Evolutionary conservation across 2,797 vertebrate species (phyloP).

Genomic region (Myiotriccus ornatus): DNA sequence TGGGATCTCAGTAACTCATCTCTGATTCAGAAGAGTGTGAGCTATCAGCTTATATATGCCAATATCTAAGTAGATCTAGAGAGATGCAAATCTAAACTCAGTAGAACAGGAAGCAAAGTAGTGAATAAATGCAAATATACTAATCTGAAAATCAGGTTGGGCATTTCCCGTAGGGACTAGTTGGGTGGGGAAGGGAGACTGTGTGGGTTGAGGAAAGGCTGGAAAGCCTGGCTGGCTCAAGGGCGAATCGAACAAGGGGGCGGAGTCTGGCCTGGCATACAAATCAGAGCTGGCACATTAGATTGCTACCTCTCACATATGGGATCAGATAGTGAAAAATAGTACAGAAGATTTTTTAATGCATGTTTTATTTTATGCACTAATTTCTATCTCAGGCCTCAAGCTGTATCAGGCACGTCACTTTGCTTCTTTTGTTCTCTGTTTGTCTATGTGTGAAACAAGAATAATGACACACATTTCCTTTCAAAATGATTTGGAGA

Average conservation of each 20-base stretch:
- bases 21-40: not conserved
- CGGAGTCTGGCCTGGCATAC: not conserved
- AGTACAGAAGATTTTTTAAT: not conserved
- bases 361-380: not conserved
- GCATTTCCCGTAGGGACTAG: not conserved
- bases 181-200: not conserved
- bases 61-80: not conserved
- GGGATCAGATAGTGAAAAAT: not conserved
- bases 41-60: not conserved
- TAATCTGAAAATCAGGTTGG: constrained; percentile 22
- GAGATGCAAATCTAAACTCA: constrained; percentile 21
- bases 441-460: not conserved
- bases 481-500: not conserved
- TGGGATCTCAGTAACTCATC: not conserved
- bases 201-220: not conserved
- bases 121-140: constrained; percentile 26
- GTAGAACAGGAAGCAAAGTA: constrained; percentile 39
- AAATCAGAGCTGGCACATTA: not conserved
- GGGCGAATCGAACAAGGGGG: not conserved
- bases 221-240: not conserved
- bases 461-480: not conserved
- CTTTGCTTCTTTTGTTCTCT: not conserved
- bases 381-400: not conserved
- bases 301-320: not conserved
- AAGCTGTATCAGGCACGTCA: not conserved